Evolutionary conservation across 1,140 invertebrate genomes (phyloP).

Genomic region (Trichoplusia ni): DNA sequence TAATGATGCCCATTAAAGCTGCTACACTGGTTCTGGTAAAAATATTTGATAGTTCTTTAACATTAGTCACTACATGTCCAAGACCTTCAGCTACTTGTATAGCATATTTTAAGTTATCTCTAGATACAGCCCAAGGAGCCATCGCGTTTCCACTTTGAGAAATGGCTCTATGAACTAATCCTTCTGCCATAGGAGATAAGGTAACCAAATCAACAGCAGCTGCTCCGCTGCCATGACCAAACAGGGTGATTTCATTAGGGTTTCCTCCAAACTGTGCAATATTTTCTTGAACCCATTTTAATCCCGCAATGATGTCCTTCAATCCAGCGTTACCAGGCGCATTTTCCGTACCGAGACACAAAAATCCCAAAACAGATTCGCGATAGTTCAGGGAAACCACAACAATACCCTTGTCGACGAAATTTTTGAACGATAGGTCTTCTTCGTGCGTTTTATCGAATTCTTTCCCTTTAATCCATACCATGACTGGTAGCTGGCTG

Average conservation of each 20-base stretch:
- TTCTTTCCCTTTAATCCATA: constrained; percentile 74
- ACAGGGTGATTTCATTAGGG: constrained; percentile 92
- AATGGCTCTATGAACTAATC: constrained; percentile 79
- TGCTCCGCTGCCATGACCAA: constrained; percentile 96
- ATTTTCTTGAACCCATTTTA: constrained; percentile 96
- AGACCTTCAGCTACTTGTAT: constrained; percentile 62
- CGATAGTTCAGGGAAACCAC: constrained; percentile 64
- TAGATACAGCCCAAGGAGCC: constrained; percentile 77
- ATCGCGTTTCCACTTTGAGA: constrained; percentile 79
- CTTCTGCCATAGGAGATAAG: constrained; percentile 63
- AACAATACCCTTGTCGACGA: constrained; percentile 59
- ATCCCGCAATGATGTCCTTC: constrained; percentile 95
- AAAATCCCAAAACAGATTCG: constrained; percentile 79
- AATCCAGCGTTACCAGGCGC: constrained; percentile 95
- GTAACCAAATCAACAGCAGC: constrained; percentile 92
- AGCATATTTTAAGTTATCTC: constrained; percentile 64
- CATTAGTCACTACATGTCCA: constrained; percentile 55
- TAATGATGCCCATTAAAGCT: constrained; percentile 68
- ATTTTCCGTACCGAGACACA: constrained; percentile 82
- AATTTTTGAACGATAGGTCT: constrained; percentile 57
- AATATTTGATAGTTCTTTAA: constrained; percentile 55
- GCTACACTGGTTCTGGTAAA: constrained; percentile 62
- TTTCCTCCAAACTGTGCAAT: constrained; percentile 95
- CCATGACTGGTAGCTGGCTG: constrained; percentile 60
- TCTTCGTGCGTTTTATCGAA: constrained; percentile 51